phyloP scores from a whole-genome alignment of 2,113 vertebrate genomes.

The Lampris incognitus region DNA sequence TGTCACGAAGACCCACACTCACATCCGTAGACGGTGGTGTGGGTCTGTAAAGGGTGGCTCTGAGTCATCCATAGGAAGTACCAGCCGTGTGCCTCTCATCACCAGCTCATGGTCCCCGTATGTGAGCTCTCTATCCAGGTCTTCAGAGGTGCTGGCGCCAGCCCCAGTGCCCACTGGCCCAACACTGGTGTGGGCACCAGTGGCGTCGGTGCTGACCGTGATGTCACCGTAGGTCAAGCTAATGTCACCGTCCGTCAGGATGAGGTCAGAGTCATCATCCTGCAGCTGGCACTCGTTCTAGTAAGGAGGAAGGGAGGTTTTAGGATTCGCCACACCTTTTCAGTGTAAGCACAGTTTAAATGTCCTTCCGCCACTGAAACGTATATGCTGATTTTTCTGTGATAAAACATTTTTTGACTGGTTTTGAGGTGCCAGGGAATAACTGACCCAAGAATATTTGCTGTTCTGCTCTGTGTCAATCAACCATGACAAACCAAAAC shows the following conservation, averaged over 20 bases:
- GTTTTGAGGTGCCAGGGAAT: too few species aligned
- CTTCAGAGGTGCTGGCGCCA: constrained; percentile 79
- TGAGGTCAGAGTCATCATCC: constrained; percentile 97
- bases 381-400: too few species aligned
- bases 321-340: background rate
- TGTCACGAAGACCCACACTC: constrained; percentile 15
- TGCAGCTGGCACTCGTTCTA: constrained; percentile 95
- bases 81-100: constrained; percentile 93
- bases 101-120: constrained; percentile 93
- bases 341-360: background rate
- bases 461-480: too few species aligned
- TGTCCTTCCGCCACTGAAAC: too few species aligned
- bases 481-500: too few species aligned
- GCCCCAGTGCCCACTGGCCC: constrained; percentile 14
- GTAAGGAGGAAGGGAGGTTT: background rate
- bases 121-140: constrained; percentile 88
- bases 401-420: too few species aligned
- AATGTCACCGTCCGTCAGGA: constrained; percentile 93
- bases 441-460: too few species aligned
- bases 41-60: constrained; percentile 86
- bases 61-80: constrained; percentile 96
- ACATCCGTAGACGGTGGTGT: constrained; percentile 60
- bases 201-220: constrained; percentile 86
- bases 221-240: constrained; percentile 93
- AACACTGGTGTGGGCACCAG: constrained; percentile 69